Evolutionary conservation across 2,113 vertebrate species (phyloP).

Genomic region (Columba livia): DNA sequence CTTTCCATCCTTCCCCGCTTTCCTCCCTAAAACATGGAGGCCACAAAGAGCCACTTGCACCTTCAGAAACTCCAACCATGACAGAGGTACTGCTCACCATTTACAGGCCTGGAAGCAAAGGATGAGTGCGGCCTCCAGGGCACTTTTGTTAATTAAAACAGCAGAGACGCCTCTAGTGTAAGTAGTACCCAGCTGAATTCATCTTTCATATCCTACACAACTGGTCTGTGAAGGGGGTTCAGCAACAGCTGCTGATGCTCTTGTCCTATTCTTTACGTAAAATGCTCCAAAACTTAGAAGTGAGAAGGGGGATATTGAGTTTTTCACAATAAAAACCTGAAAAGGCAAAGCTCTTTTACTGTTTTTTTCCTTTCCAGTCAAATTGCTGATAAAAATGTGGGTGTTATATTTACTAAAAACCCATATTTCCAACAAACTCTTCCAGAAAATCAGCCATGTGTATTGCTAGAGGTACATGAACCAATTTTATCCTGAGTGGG

Average conservation of each 20-base stretch:
- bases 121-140: not conserved
- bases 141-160: not conserved
- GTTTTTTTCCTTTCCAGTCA: not conserved
- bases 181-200: rapidly evolving
- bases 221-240: not conserved
- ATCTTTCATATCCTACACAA: rapidly evolving
- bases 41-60: not conserved
- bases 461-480: not conserved
- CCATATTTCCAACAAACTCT: not conserved
- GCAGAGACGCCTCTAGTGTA: not conserved
- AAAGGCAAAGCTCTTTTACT: not conserved
- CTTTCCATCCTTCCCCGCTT: not conserved
- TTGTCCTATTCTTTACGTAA: not conserved
- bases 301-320: not conserved
- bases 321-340: not conserved
- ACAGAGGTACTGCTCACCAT: not conserved
- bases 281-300: not conserved
- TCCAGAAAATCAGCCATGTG: not conserved
- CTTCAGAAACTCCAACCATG: not conserved
- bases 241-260: rapidly evolving
- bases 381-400: not conserved
- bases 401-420: slow-evolving; percentile 1
- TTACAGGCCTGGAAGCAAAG: not conserved
- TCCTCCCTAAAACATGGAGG: not conserved
- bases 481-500: not conserved